Evolutionary conservation across 2,113 vertebrate genomes (phyloP).

Genomic region (Procavia capensis): DNA sequence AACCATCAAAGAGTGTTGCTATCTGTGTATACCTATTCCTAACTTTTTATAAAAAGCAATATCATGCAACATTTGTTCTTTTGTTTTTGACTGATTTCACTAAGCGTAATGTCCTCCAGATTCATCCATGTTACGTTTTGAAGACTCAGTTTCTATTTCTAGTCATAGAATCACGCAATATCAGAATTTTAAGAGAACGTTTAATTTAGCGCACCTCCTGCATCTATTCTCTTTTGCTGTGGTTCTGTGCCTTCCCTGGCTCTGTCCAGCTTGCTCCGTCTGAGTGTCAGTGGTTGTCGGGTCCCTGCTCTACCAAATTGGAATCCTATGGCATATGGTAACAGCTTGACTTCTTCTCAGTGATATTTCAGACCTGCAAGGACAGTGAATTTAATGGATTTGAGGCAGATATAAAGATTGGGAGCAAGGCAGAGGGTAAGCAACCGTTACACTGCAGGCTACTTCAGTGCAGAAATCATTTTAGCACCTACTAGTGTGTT

Average conservation of each 20-base stretch:
- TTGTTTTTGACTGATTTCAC: too few species aligned
- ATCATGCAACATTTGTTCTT: too few species aligned
- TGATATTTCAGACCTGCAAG: not conserved
- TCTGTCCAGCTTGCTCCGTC: not conserved
- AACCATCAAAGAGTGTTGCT: too few species aligned
- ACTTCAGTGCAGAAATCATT: not conserved
- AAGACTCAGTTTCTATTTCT: not conserved
- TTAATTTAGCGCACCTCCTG: not conserved
- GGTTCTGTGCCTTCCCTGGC: not conserved
- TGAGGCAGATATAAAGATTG: not conserved
- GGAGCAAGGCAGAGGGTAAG: not conserved
- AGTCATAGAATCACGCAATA: not conserved
- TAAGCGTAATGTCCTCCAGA: too few species aligned
- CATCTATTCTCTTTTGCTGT: not conserved
- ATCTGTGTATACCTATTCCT: too few species aligned
- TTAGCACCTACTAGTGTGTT: not conserved
- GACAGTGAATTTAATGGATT: not conserved
- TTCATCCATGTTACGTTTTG: too few species aligned
- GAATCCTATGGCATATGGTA: not conserved
- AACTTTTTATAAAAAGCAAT: too few species aligned
- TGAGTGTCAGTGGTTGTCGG: not conserved
- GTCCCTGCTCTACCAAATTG: not conserved
- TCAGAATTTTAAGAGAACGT: not conserved
- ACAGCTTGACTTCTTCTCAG: not conserved
- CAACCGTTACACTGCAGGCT: not conserved